Evolutionary conservation across 92 coral and sea anemone species (phyloP), one percentile per base, ranked within the genome.

Genomic region (Umimayanthus kanabou): DNA sequence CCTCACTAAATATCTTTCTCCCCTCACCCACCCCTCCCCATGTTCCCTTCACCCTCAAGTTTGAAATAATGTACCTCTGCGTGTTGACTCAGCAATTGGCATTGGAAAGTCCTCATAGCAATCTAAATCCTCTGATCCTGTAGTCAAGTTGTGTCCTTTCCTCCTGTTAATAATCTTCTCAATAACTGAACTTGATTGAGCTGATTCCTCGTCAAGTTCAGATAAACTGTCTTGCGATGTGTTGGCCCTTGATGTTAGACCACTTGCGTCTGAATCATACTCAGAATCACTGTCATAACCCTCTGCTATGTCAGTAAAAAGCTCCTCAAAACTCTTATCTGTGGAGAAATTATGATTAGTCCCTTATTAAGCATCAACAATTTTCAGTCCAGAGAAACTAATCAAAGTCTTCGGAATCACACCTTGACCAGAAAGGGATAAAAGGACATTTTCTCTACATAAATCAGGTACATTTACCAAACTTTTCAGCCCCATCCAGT

Each of bases 11-110:
- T n/a, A n/a, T n/a, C n/a, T n/a, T n/a, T n/a, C n/a, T n/a, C n/a
- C n/a, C n/a, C n/a, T n/a, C n/a, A n/a, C n/a, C n/a, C n/a, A n/a
- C n/a, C n/a, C n/a, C n/a, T n/a, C 37, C 37, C 37, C 37, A 33
- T 2, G 2, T 33, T 61, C 5, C 25, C 25, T 61, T 18, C 5
- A 18, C 69, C 6, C 3, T 61, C 65, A 61, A 61, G 69, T 61
- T 18, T 18, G 26, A 33, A 25, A 26, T 8, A 55, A 33, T 37
- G 23, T 69, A 82, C 87, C 87, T 65, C 78, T 83, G 11, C 87
- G 49, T 39, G 87, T 83, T 70, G 87, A 83, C 87, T 83, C 87
- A 0, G 87, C 87, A 28, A 83, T 18, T 28, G 87, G 87, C 3
- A 83, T 0, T 4, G 66, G 78, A 42, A 83, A 50, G 43, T 83